These are phyloP conservation scores for Ophion costatus DNA, from an alignment of 2,888 invertebrate genomes.

Conservation along the genomic window DNA sequence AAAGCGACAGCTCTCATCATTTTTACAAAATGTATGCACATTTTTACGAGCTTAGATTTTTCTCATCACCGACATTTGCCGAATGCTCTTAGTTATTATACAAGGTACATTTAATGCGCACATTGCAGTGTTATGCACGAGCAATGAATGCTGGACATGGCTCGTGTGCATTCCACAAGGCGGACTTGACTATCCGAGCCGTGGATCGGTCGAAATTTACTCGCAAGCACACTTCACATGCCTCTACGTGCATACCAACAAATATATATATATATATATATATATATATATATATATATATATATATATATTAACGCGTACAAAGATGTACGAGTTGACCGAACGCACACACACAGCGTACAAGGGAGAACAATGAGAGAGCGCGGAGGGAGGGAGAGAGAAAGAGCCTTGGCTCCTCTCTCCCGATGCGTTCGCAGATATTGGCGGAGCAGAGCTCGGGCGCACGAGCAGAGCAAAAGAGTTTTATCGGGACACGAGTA, in stretches of 20 bases:
- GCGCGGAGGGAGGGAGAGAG: not conserved
- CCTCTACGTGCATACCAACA: not conserved
- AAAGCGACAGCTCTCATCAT: not conserved
- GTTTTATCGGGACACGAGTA: slow-evolving; percentile 62
- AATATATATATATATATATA: slow-evolving; percentile 4
- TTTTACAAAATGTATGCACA: not conserved
- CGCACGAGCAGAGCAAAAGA: slow-evolving; percentile 45
- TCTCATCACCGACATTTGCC: not conserved
- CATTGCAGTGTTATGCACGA: slow-evolving; percentile 1
- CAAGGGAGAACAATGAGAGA: slow-evolving; percentile 59
- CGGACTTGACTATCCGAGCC: slow-evolving; percentile 54
- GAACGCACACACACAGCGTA: slow-evolving; percentile 46
- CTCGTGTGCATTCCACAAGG: slow-evolving; percentile 44
- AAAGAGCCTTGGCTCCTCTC: slow-evolving; percentile 37
- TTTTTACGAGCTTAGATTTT: not conserved
- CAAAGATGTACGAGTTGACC: not conserved
- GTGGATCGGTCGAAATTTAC: slow-evolving; percentile 61
- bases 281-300: too few relatives aligned
- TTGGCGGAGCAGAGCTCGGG: slow-evolving; percentile 42
- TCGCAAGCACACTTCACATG: slow-evolving; percentile 27
- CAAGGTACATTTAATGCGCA: slow-evolving; percentile 10
- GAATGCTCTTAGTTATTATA: slow-evolving; percentile 13
- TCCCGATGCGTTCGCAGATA: slow-evolving; percentile 61
- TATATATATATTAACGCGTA: slow-evolving; percentile 8
- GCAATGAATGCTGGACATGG: slow-evolving; percentile 41